phyloP scores from a whole-genome alignment of 2,888 invertebrate species.

The Megastigmus dorsalis region DNA sequence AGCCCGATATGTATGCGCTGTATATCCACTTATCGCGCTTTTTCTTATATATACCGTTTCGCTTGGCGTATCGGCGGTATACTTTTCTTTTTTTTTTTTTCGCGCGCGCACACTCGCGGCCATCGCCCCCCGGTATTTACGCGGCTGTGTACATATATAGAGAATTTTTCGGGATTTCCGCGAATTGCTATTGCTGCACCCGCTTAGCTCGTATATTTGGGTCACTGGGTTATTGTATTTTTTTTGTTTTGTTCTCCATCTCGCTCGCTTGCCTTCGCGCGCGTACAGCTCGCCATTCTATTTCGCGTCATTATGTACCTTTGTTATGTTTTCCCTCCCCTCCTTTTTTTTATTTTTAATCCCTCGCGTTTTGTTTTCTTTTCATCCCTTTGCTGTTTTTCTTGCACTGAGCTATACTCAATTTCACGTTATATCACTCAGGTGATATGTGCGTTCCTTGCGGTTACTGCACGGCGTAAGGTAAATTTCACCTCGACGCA shows the following conservation, averaged over 20 bases:
- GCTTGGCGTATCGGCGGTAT: no score
- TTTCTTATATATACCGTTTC: no score
- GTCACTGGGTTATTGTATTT: constrained; percentile 22
- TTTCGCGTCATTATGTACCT: constrained; percentile 2
- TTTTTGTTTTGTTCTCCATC: no score
- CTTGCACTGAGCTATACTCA: no score
- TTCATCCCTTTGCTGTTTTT: background rate
- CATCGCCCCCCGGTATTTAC: no score
- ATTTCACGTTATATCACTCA: no score
- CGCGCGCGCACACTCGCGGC: background rate
- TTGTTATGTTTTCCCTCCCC: background rate
- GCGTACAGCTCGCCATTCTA: background rate
- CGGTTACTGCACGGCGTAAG: no score
- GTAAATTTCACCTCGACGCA: no score
- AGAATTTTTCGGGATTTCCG: background rate
- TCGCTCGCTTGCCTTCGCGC: no score
- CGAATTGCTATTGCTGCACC: background rate
- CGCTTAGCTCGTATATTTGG: background rate
- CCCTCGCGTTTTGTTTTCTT: background rate
- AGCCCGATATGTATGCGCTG: background rate
- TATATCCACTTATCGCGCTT: no score
- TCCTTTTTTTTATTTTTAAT: background rate
- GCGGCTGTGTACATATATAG: background rate
- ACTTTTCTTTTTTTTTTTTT: background rate
- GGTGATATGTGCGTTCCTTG: no score